Evolutionary conservation across 2,113 vertebrate genomes (phyloP).

Genomic region (Pontoporia blainvillei): DNA sequence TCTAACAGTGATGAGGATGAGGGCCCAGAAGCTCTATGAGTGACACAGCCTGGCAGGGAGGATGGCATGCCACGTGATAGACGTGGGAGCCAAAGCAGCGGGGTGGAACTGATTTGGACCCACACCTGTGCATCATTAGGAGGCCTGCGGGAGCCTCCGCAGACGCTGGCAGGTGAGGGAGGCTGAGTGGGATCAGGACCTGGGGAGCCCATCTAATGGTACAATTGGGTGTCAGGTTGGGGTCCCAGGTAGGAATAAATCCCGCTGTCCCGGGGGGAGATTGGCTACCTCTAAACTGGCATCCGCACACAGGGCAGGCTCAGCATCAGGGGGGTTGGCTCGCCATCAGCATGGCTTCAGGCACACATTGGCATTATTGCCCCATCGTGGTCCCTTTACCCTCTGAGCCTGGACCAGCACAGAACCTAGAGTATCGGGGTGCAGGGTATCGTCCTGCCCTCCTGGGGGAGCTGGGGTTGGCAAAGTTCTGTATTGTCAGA

Average conservation of each 20-base stretch:
- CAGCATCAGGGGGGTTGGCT: background rate
- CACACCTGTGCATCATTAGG: background rate
- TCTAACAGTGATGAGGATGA: background rate
- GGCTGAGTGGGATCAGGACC: background rate
- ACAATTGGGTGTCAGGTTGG: fast-evolving
- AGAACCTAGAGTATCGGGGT: fast-evolving
- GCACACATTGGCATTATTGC: fast-evolving
- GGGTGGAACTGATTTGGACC: too few relatives aligned
- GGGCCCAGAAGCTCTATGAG: background rate
- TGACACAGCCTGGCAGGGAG: background rate
- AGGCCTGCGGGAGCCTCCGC: background rate
- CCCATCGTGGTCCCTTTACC: background rate
- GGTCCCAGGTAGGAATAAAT: too few relatives aligned
- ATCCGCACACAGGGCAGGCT: background rate
- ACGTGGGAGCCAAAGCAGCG: background rate
- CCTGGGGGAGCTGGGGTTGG: background rate
- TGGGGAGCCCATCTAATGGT: background rate
- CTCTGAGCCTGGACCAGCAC: background rate
- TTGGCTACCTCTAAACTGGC: background rate
- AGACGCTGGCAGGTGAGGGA: background rate
- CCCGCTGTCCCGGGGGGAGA: background rate
- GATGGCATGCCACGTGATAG: background rate
- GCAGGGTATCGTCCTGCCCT: background rate
- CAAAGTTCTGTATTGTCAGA: background rate
- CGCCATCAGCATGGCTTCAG: background rate